Evolutionary conservation across 2,888 invertebrate species (phyloP), one percentile per base, ranked within the genome.

Genomic region (Trichopria drosophilae): DNA sequence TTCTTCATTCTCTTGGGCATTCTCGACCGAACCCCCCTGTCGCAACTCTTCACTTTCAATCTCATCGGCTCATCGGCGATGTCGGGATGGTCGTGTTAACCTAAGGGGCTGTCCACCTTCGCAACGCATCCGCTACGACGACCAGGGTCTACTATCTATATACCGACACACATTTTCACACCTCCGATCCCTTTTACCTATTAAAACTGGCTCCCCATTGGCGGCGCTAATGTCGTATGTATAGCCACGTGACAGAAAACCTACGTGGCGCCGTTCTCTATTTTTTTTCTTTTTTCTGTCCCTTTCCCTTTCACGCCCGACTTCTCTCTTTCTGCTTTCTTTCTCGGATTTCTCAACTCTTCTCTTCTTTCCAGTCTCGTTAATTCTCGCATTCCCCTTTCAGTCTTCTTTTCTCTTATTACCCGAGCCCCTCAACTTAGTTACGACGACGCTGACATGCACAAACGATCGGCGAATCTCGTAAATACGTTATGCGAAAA

Each of bases 401-500:
- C 19, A 1, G 19, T 12, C 23, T 13, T 29, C 41, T 26, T 26
- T 39, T 31, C 16, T 29, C 28, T 36, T 22, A 4, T 20, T 16
- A 15, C 13, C n/a, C 43, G 19, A 18, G 26, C 28, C 20, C 46
- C 32, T 45, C 29, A 35, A 31, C 44, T 48, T 28, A 44, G 34
- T 43, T 48, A 53, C 39, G 41, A 41, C 34, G 39, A 35, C 45
- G 34, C 51, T 50, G 48, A 54, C 55, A 53, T 56, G 44, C 53
- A 53, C 52, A 54, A 48, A 58, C 54, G 59, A 57, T 51, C 43
- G 53, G 60, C 60, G 59, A 61, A 63, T 61, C 59, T 61, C 62
- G 56, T 60, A n/a, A n/a, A n/a, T n/a, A n/a, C n/a, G n/a, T n/a
- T n/a, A n/a, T n/a, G n/a, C n/a, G n/a, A n/a, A n/a, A n/a, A n/a